Evolutionary conservation across 2,888 invertebrate species (phyloP), one percentile per base, ranked within the genome.

Genomic region (Pheosia gnoma): DNA sequence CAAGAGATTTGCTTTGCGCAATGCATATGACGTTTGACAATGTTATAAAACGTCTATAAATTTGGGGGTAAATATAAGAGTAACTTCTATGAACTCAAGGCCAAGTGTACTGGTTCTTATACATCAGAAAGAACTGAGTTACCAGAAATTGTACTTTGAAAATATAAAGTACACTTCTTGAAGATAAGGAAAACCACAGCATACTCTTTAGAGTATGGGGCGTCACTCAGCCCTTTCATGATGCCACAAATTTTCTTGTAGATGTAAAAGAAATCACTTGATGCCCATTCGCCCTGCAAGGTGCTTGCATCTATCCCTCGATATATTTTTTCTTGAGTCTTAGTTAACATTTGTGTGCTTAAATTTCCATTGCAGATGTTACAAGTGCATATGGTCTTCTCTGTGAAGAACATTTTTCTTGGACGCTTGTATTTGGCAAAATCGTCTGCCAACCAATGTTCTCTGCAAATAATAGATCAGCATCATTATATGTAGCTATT

Each of bases 41-140:
- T 1, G 25, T 25, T 25, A 25, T 25, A 25, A 25, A 25, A 25
- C 25, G 25, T 25, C 25, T 25, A 25, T 25, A 25, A 25, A 25
- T 25, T 25, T 25, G 25, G 25, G 25, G 25, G 25, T 25, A 25
- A 25, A 25, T 25, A 25, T 25, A 25, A 25, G 25, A 25, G 25
- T 25, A 25, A 25, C 25, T 25, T 25, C 25, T 25, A 25, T 25
- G 25, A 25, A 25, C 25, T 25, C 25, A 25, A 25, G 25, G 25
- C 25, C 25, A 25, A 25, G 25, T 25, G 25, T 25, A 25, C 25
- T 25, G 25, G 25, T 25, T 25, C 25, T 25, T 25, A 25, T 25
- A 25, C 25, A 25, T 25, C 25, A 25, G 25, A 25, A 25, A 25
- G 25, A 25, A 25, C 25, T 25, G 82, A n/a, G 47, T 47, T 47